Evolutionary conservation across 2,888 invertebrate genomes (phyloP), one percentile per base, ranked within the genome.

Genomic region (Drosophila longiperda): DNA sequence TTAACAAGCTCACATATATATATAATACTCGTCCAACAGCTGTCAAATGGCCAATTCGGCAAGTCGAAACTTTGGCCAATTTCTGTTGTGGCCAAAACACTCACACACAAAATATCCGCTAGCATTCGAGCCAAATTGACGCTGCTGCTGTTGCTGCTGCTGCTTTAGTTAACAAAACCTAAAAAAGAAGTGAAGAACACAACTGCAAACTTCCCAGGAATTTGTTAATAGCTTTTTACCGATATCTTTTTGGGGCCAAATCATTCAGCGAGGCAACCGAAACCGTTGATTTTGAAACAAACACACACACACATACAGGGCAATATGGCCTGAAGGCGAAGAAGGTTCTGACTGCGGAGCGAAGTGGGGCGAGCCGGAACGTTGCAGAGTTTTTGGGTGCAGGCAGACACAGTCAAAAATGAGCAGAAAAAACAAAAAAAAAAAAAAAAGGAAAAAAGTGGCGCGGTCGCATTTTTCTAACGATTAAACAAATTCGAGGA

Each of bases 401-500:
- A 64, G 66, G 58, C 55, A 52, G 50, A 23, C n/a, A 29, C 42
- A 50, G 45, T 49, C 38, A 38, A 33, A 32, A 40, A n/a, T 33
- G 17, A 36, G 15, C 32, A 32, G 12, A 33, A 38, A 66, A 32
- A 11, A 33, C 36, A 36, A 36, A 32, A 36, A 45, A 60, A 49
- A 61, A 7, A 26, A 1, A 29, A 23, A 20, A 42, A n/a, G 33
- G 20, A 15, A 40, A 40, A 65, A 84, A 78, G 78, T 75, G 75
- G 83, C 82, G 82, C 73, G 75, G 72, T 80, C 79, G 83, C 79
- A 89, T 91, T 90, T 90, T 90, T 91, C 91, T 92, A 92, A 87
- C 89, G 91, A 91, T 91, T 91, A 91, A 91, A 92, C 92, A 92
- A 93, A 92, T 93, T 93, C 93, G 91, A 87, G 90, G 93, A 93